Base-by-base conservation (phyloP, 1,140 invertebrate species). In the Microplitis mediator region DNA sequence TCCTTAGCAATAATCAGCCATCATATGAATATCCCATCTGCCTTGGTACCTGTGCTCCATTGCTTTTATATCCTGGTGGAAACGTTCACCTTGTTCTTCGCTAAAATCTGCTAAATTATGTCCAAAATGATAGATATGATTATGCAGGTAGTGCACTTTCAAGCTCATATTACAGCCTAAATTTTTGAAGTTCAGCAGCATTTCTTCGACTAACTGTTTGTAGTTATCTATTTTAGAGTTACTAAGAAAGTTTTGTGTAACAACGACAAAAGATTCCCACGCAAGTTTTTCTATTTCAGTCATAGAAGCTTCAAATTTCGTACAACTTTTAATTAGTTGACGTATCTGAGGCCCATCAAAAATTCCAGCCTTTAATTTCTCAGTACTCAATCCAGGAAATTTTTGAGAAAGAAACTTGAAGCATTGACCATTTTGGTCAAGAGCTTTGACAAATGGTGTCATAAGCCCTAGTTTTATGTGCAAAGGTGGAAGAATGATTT, bases 81-180 rank as follows among this genome's bases (percentile, higher is more conserved):
- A 81, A 35, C 74, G 69, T 72, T 82, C 76, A 36, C 69, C 76
- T 62, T 84, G 80, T 76, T 84, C 82, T 77, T 81, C 77, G 73
- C 80, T 84, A 16, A 80, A 56, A 73, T 72, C 80, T 72, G 76
- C 76, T 66, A 80, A 77, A 74, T 84, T 84, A 75, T 80, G 71
- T 45, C 78, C 76, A 79, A 81, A 83, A 75, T 76, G 74, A 67
- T 84, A 76, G 58, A 82, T 71, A 73, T 78, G 68, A 11, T 8
- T 62, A 35, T 75, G 23, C 14, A 76, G 69, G 31, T 67, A 75
- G 45, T 75, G 70, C 16, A 72, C 13, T 75, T 76, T 76, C 39
- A 73, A 31, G 31, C 56, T 75, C 69, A 75, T 75, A 52, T 64
- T 51, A 31, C 60, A 72, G 11, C 60, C 69, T 39, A 65, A 39